Conservation (phyloP, 1,140 invertebrate genomes). For the Mactra quadrangularis region DNA sequence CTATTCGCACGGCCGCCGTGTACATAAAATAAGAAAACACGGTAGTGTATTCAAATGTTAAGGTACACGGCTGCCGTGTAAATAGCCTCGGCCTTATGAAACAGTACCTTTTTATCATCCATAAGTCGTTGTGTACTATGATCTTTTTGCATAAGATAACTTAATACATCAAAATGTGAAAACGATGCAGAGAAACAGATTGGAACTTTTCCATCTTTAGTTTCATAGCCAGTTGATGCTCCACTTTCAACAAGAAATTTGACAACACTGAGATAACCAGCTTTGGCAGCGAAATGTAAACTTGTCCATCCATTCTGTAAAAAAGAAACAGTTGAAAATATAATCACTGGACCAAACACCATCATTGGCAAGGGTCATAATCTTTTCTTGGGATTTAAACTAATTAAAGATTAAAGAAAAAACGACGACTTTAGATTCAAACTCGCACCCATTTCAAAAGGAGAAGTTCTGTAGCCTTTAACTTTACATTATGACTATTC, state of each 20-base stretch:
- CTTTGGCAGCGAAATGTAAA: slow-evolving; percentile 97
- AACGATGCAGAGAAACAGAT: slow-evolving; percentile 98
- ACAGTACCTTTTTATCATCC: slow-evolving; percentile 94
- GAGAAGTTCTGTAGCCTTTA: no score
- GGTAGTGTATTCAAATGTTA: background rate
- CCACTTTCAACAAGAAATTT: slow-evolving; percentile 97
- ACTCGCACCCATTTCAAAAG: no score
- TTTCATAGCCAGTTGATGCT: slow-evolving; percentile 93
- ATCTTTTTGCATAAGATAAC: slow-evolving; percentile 98
- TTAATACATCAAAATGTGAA: slow-evolving; percentile 97
- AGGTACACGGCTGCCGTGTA: background rate
- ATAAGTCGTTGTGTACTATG: slow-evolving; percentile 98
- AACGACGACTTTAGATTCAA: no score
- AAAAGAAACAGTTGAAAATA: no score
- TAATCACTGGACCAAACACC: no score
- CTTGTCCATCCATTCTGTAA: slow-evolving; percentile 95
- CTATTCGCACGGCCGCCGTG: background rate
- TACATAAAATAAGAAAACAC: background rate
- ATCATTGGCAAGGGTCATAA: no score
- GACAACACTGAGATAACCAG: slow-evolving; percentile 97
- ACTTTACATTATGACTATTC: no score
- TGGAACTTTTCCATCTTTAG: slow-evolving; percentile 93
- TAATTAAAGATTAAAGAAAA: no score
- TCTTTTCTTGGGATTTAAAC: no score
- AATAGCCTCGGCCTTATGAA: background rate